These are phyloP conservation scores for Protonemura montana DNA, from an alignment of 2,888 invertebrate species.

Conservation along the genomic window DNA sequence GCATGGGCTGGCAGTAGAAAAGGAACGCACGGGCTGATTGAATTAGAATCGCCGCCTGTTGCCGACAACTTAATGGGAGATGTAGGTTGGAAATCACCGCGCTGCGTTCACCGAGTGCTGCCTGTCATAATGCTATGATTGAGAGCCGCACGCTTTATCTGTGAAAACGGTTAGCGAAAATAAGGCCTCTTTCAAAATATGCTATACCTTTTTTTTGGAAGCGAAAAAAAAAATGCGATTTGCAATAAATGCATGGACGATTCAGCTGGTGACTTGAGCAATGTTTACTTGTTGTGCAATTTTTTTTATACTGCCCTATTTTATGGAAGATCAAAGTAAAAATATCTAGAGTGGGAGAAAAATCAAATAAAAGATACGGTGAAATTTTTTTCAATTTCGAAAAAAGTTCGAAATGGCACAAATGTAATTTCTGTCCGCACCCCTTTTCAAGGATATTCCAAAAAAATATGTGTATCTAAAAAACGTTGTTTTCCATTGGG, in stretches of 20 bases:
- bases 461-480: too few relatives aligned
- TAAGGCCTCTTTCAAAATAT: neutral
- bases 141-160: slow-evolving; percentile 24
- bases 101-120: neutral
- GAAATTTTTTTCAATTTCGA: too few relatives aligned
- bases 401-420: too few relatives aligned
- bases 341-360: too few relatives aligned
- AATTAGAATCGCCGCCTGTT: slow-evolving; percentile 37
- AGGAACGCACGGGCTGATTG: slow-evolving; percentile 3
- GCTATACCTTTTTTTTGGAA: neutral
- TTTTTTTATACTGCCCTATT: too few relatives aligned
- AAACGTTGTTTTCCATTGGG: too few relatives aligned
- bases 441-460: too few relatives aligned
- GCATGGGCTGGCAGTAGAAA: neutral
- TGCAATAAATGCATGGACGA: neutral
- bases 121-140: slow-evolving; percentile 36
- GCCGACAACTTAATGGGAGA: slow-evolving; percentile 36
- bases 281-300: too few relatives aligned
- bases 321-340: too few relatives aligned
- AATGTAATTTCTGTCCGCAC: too few relatives aligned
- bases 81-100: slow-evolving; percentile 27
- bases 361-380: too few relatives aligned
- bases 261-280: too few relatives aligned
- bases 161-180: neutral
- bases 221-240: neutral